These are phyloP conservation scores for Zaprionus taronus DNA, from an alignment of 1,140 invertebrate species.

Conservation along the genomic window DNA sequence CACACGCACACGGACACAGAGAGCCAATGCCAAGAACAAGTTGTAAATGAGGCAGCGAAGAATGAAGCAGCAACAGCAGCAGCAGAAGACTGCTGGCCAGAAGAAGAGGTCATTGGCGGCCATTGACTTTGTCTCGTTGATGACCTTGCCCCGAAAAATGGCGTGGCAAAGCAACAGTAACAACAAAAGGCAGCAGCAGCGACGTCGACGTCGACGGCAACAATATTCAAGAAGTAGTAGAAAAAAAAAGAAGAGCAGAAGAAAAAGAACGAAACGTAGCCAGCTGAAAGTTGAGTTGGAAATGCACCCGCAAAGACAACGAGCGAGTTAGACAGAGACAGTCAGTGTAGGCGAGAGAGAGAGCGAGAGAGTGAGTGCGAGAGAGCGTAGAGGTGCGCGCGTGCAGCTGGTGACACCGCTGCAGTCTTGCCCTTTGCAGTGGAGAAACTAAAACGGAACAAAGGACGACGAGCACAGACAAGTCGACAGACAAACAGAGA, in stretches of 20 bases:
- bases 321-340: slow-evolving; percentile 19
- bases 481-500: slow-evolving; percentile 8
- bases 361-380: slow-evolving; percentile 14
- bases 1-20: neutral
- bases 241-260: slow-evolving; percentile 22
- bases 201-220: neutral
- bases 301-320: slow-evolving; percentile 55
- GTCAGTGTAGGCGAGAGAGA: slow-evolving; percentile 6
- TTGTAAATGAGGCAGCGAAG: slow-evolving; percentile 71
- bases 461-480: slow-evolving; percentile 37
- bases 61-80: slow-evolving; percentile 19
- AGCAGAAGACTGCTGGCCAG: slow-evolving; percentile 42
- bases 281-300: slow-evolving; percentile 50
- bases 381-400: slow-evolving; percentile 38
- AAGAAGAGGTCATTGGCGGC: slow-evolving; percentile 83
- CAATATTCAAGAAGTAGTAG: slow-evolving; percentile 9
- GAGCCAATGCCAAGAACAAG: slow-evolving; percentile 75
- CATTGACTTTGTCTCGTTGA: slow-evolving; percentile 84
- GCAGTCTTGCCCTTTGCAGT: slow-evolving; percentile 26
- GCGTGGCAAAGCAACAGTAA: slow-evolving; percentile 59
- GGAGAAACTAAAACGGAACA: slow-evolving; percentile 51
- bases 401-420: slow-evolving; percentile 69
- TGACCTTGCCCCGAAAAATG: slow-evolving; percentile 84
- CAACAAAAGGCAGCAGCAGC: slow-evolving; percentile 15
- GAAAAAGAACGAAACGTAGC: slow-evolving; percentile 22